Conservation (phyloP, 2,888 invertebrate genomes). For the Zhuqinia jingwanae region DNA sequence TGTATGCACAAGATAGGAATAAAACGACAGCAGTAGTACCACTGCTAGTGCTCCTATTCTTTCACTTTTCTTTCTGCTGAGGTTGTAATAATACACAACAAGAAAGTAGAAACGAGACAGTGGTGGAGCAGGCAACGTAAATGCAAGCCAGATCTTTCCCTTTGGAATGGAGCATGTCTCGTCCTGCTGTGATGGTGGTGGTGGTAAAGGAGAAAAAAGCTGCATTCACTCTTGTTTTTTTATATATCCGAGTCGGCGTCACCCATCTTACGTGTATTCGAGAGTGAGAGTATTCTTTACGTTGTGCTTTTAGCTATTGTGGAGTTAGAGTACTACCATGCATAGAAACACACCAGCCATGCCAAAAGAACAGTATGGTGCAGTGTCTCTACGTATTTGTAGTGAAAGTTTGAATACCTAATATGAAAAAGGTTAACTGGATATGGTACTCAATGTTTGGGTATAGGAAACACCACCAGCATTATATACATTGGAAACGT, state of each 20-base stretch:
- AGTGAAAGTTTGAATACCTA: background rate
- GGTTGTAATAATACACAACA: background rate
- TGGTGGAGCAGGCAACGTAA: background rate
- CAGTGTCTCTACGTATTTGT: conserved; percentile 13
- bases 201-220: conserved; percentile 21
- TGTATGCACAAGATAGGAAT: too few relatives aligned
- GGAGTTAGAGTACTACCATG: too few relatives aligned
- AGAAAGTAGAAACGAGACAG: too few relatives aligned
- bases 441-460: too few relatives aligned
- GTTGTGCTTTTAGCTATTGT: too few relatives aligned
- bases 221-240: conserved; percentile 54
- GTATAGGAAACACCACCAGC: too few relatives aligned
- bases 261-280: conserved; percentile 16
- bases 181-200: too few relatives aligned
- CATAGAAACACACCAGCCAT: too few relatives aligned
- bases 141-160: background rate
- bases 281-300: too few relatives aligned
- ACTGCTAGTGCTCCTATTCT: background rate
- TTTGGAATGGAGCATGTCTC: conserved; percentile 68
- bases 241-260: conserved; percentile 69
- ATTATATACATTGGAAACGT: too few relatives aligned
- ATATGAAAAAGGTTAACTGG: background rate
- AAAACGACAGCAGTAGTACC: background rate
- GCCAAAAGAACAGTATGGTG: conserved; percentile 28
- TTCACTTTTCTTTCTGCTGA: background rate